Evolutionary conservation across 23 tunicate genomes (phyloP).

Genomic region (Halocynthia roretzi): DNA sequence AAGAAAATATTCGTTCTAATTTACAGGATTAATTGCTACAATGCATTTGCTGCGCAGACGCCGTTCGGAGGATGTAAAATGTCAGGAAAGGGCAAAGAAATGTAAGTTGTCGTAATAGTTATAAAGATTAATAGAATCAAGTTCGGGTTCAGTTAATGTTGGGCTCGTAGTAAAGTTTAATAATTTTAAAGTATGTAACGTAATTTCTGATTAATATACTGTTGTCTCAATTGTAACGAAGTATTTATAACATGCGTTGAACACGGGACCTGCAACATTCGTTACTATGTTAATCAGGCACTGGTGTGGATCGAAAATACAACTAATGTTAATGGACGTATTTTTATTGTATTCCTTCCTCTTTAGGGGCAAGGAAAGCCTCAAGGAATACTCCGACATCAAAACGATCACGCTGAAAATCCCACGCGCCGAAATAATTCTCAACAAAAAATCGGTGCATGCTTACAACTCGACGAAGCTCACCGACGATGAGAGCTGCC

Average conservation of each 20-base stretch:
- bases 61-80: constrained; percentile 89
- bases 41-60: constrained; percentile 86
- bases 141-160: too few relatives aligned
- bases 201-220: not conserved
- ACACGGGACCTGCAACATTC: too few relatives aligned
- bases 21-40: constrained; percentile 87
- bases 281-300: not conserved
- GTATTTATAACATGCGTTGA: not conserved
- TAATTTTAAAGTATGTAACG: too few relatives aligned
- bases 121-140: too few relatives aligned
- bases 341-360: not conserved
- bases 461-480: constrained; percentile 9
- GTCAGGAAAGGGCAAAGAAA: constrained; percentile 96
- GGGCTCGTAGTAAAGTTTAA: too few relatives aligned
- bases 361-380: constrained; percentile 77
- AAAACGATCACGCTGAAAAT: constrained; percentile 87
- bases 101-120: constrained; percentile 33
- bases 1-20: not conserved
- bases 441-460: constrained; percentile 7
- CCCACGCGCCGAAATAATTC: constrained; percentile 55
- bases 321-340: too few relatives aligned
- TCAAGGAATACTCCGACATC: constrained; percentile 62
- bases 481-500: too few relatives aligned
- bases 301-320: not conserved
- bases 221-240: not conserved